phyloP scores from a whole-genome alignment of 2,113 vertebrate genomes.

The Marcusenius ussheri region DNA sequence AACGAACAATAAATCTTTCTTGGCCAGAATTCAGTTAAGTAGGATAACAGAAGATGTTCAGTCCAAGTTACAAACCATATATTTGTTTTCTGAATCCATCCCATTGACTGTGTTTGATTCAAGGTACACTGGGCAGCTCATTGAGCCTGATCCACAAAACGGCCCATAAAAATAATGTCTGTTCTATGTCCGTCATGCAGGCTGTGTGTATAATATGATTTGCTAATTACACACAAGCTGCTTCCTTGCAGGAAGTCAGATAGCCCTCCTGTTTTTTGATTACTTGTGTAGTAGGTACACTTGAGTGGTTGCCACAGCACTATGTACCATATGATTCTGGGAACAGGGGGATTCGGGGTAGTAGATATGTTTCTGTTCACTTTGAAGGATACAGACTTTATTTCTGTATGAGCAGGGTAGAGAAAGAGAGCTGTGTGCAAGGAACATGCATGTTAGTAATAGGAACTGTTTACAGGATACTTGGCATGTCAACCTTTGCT shows the following conservation, averaged over 20 bases:
- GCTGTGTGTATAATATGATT: conserved; percentile 18
- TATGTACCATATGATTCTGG: conserved; percentile 60
- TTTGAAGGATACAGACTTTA: neutral
- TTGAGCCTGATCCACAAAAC: neutral
- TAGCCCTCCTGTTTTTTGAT: conserved; percentile 62
- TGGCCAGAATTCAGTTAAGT: neutral
- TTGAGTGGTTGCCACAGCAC: conserved; percentile 74
- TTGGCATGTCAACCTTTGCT: neutral
- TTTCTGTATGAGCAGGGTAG: neutral
- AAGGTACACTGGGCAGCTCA: neutral
- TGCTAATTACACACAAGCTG: conserved; percentile 63
- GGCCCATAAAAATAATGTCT: neutral
- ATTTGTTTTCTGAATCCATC: neutral
- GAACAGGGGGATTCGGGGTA: conserved; percentile 59
- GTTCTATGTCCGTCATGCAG: neutral
- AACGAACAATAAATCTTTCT: neutral
- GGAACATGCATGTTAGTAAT: neutral
- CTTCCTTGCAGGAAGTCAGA: conserved; percentile 53
- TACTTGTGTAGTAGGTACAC: conserved; percentile 71
- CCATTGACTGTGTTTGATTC: neutral
- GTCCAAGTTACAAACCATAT: neutral
- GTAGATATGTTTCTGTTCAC: conserved; percentile 66
- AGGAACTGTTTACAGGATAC: neutral
- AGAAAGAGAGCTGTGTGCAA: neutral
- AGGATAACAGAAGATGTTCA: neutral